phyloP scores from a whole-genome alignment of 2,113 vertebrate species.

The Phainopepla nitens region DNA sequence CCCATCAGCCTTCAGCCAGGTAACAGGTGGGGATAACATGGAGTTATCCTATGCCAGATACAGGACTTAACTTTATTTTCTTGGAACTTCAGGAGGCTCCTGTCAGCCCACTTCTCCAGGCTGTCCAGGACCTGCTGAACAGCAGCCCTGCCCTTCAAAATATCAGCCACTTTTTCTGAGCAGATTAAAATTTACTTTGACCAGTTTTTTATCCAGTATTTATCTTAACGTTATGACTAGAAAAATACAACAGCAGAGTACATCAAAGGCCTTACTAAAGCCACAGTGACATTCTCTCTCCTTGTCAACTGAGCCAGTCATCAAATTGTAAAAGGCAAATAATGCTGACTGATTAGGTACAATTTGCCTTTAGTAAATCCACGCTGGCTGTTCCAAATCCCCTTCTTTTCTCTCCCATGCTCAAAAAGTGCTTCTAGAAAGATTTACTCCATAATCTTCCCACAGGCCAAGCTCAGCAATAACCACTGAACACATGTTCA shows the following conservation, averaged over 20 bases:
- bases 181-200: background rate
- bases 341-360: background rate
- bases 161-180: background rate
- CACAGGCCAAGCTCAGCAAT: background rate
- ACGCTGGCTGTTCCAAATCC: background rate
- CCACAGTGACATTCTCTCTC: background rate
- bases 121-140: background rate
- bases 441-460: background rate
- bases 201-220: background rate
- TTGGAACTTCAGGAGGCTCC: background rate
- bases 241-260: background rate
- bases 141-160: background rate
- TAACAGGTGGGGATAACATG: background rate
- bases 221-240: background rate
- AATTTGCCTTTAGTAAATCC: background rate
- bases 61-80: background rate
- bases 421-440: background rate
- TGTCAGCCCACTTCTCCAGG: background rate
- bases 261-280: background rate
- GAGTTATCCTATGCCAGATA: background rate
- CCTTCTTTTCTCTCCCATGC: background rate
- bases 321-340: background rate
- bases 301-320: background rate
- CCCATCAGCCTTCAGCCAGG: background rate
- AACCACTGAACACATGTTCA: fast-evolving